A percentile compares a stretch with the other conserved stretches of the same genome.
phyloP scores from a whole-genome alignment of 2,797 vertebrate species.

The Pseudomugil tenellus region DNA sequence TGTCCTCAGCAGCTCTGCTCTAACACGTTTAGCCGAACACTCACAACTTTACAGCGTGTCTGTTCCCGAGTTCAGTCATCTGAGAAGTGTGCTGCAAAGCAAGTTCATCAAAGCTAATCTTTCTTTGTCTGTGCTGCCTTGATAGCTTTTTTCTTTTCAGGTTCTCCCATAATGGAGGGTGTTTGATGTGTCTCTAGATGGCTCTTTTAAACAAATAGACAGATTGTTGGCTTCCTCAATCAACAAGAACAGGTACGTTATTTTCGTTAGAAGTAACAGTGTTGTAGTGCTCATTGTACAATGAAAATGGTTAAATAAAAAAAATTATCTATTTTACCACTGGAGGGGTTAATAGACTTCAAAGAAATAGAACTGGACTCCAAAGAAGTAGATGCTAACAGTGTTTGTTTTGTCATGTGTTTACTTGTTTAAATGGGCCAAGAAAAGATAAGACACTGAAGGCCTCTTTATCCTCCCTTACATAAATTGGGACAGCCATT shows the following conservation, averaged over 20 bases:
- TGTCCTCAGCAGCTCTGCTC: constrained; percentile 13
- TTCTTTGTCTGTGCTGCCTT: background rate
- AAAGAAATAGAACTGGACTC: too few relatives aligned
- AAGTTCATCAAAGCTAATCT: constrained; percentile 1
- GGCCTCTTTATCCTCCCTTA: too few relatives aligned
- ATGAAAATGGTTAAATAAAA: too few relatives aligned
- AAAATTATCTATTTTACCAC: too few relatives aligned
- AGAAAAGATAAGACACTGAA: too few relatives aligned
- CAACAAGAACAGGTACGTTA: background rate
- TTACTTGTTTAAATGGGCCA: too few relatives aligned
- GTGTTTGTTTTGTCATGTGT: too few relatives aligned
- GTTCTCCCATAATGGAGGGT: background rate
- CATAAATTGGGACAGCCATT: too few relatives aligned
- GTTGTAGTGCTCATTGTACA: background rate
- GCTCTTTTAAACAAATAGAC: background rate
- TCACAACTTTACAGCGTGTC: background rate
- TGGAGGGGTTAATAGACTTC: too few relatives aligned
- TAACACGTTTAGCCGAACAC: background rate
- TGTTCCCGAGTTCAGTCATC: background rate
- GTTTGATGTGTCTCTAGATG: background rate
- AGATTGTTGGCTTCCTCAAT: background rate
- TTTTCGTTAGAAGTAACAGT: background rate
- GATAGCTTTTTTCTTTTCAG: background rate
- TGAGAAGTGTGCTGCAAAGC: background rate
- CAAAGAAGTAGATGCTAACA: too few relatives aligned